phyloP scores from a whole-genome alignment of 2,113 vertebrate species.

The Callithrix jacchus region DNA sequence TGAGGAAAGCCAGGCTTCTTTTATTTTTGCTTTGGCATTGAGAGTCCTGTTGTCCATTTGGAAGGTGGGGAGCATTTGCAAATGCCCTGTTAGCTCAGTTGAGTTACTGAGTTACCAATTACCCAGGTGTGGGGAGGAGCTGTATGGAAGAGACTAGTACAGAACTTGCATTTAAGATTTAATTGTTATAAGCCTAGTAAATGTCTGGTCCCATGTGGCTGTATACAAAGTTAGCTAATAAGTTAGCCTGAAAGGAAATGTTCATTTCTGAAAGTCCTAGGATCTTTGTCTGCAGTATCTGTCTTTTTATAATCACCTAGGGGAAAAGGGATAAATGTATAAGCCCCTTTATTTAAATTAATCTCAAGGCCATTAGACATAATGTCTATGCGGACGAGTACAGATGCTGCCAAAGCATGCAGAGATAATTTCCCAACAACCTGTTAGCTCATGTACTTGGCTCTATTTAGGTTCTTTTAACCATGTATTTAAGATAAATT shows the following conservation, averaged over 20 bases:
- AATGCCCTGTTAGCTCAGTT: background rate
- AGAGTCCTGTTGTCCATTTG: background rate
- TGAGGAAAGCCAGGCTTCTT: background rate
- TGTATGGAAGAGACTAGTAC: rapidly evolving
- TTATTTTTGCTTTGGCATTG: background rate
- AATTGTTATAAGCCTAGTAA: background rate
- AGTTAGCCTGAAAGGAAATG: background rate
- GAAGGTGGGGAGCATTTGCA: background rate
- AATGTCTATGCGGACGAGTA: background rate
- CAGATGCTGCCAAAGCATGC: background rate
- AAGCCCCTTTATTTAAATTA: background rate
- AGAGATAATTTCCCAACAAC: background rate
- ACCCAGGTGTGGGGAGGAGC: background rate
- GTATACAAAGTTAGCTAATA: background rate
- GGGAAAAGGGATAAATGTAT: background rate
- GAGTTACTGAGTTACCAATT: background rate
- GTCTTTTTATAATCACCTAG: background rate
- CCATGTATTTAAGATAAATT: background rate
- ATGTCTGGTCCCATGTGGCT: background rate
- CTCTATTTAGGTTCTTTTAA: background rate
- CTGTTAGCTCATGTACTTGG: background rate
- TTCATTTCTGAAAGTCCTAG: background rate
- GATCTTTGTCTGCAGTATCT: background rate
- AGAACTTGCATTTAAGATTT: background rate
- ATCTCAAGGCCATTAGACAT: background rate